Evolutionary conservation across 2,888 invertebrate species (phyloP).

Genomic region (Melinopterus prodromus): DNA sequence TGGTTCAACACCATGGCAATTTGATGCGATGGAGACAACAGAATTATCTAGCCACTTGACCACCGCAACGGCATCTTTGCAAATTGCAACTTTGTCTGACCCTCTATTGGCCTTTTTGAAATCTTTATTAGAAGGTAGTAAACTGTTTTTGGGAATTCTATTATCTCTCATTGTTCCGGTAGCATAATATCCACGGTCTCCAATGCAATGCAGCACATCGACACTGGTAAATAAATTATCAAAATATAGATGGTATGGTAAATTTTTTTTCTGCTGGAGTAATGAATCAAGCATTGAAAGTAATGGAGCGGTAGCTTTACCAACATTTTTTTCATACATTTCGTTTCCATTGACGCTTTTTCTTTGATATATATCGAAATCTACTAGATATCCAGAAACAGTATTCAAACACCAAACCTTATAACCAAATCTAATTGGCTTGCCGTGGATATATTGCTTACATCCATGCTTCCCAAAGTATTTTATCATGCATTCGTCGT

Average conservation of each 20-base stretch:
- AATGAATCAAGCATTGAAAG: constrained; percentile 35
- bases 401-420: constrained; percentile 51
- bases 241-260: constrained; percentile 29
- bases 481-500: no score
- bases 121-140: constrained; percentile 39
- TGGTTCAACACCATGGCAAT: constrained; percentile 41
- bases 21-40: constrained; percentile 46
- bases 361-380: constrained; percentile 51
- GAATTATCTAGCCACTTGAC: constrained; percentile 49
- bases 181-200: constrained; percentile 36
- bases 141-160: constrained; percentile 43
- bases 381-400: constrained; percentile 48
- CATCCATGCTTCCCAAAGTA: constrained; percentile 46
- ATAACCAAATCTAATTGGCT: constrained; percentile 51
- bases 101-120: constrained; percentile 36
- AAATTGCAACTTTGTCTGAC: constrained; percentile 25
- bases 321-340: constrained; percentile 29
- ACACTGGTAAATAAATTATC: constrained; percentile 42
- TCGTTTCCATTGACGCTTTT: constrained; percentile 37
- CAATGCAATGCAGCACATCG: constrained; percentile 30
- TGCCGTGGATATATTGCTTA: constrained; percentile 51
- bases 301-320: constrained; percentile 38
- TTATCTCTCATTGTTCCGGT: constrained; percentile 46
- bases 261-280: not conserved
- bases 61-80: constrained; percentile 24